Base-by-base conservation (phyloP, 2,797 vertebrate species). In the Falco rusticolus region DNA sequence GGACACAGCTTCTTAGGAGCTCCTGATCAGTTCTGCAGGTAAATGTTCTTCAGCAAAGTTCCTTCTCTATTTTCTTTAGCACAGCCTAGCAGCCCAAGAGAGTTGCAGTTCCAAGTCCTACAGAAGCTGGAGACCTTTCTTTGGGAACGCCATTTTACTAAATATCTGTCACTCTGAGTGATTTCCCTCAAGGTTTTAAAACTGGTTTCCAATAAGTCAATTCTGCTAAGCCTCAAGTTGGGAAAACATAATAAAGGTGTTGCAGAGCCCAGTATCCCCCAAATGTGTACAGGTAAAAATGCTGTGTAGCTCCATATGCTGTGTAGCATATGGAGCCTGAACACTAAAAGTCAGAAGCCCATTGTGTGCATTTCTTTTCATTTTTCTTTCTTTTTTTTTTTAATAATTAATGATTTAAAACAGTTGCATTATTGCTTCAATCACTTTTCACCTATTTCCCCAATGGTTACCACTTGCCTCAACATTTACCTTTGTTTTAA, bases 371-470 rank as follows among this genome's bases (percentile, higher is more conserved):
- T 28, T 85, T 43, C 0, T 84, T 80, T 69, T 5, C 4, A 24
- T 4, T 13, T 20, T 29, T 13, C 5, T 11, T 22, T 12, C 11
- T 37, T n/a, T 6, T 8, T 39, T 22, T 50, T 79, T 57, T 29
- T 8, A 63, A 63, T 78, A 94, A 95, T 94, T 94, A 89, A 79
- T 90, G 34, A 69, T 95, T 92, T 94, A 76, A 92, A 94, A 60
- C n/a, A 59, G 69, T 95, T 84, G 11, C 18, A 28, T 75, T 91
- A 84, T 95, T 94, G 24, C 33, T 93, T 84, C 90, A 72, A 39
- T 95, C 88, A 92, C 86, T 97, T 97, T 95, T 94, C 92, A 94
- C 93, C 89, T 96, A 48, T 92, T 96, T 94, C 93, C 92, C 93
- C 83, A 68, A 82, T 74, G 88, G 66, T 84, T 94, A 54, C 84